Base-by-base conservation (phyloP, 2,797 vertebrate species). In the Coregonus sp. region DNA sequence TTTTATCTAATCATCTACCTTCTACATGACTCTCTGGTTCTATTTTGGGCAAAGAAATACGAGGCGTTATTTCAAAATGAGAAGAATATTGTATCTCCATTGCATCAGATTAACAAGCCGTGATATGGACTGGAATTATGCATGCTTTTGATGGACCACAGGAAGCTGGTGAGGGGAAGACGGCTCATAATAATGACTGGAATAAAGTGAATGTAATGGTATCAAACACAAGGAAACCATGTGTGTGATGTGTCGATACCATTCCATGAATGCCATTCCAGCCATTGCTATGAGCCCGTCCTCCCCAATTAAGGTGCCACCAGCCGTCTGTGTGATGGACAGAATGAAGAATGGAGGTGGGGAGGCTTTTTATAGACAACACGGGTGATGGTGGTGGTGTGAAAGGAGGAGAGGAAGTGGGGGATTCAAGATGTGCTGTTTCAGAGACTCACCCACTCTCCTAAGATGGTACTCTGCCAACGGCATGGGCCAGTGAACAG, bases 401-500 rank as follows among this genome's bases (percentile, higher is more conserved):
- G 37, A 25, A n/a, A 37, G 31, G 31, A 72, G 65, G 85, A 84
- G 82, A 81, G 85, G 82, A 86, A 82, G 86, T 82, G 82, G 85
- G 56, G 3, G 75, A 87, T 82, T 82, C 78, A 65, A 78, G 78
- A 83, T 70, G 51, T 35, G 35, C 79, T 78, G 85, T 84, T 86
- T 86, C 82, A 82, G 89, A 92, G 89, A 91, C 75, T 70, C 75
- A 37, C 50, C 29, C 20, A 47, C 83, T 89, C 88, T 87, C 87
- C 89, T 89, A 89, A 84, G 85, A 86, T 87, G 3, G 20, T 91
- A 90, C 85, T 80, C 89, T 90, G 89, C 88, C 86, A 86, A 86
- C 89, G 88, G 87, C 87, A 92, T 76, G 86, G 88, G 86, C 91
- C 79, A 85, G 87, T 91, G 91, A 86, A 87, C 91, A 90, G 86